These are phyloP conservation scores for Propsilocerus akamusi DNA, from an alignment of 1,140 invertebrate species.

Conservation along the genomic window DNA sequence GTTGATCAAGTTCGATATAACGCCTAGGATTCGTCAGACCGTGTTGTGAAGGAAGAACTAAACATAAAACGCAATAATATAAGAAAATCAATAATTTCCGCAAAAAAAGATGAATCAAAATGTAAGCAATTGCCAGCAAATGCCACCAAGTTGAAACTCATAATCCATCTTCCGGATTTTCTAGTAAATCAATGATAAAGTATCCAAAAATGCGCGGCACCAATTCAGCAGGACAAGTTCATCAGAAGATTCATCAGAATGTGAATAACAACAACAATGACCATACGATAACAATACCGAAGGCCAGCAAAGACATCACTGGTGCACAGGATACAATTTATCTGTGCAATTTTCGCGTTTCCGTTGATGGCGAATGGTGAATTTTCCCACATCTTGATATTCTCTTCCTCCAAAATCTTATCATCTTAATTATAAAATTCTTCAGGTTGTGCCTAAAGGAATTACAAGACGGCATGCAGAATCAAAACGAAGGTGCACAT, in stretches of 20 bases:
- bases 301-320: constrained; percentile 40
- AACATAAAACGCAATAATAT: neutral
- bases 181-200: neutral
- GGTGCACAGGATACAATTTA: constrained; percentile 92
- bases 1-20: neutral
- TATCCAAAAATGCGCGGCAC: neutral
- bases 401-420: too few species aligned
- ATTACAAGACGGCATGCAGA: constrained; percentile 39
- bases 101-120: neutral
- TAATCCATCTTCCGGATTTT: neutral
- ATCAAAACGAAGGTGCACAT: constrained; percentile 4
- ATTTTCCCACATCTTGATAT: too few species aligned
- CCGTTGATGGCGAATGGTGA: constrained; percentile 94
- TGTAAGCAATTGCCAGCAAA: neutral
- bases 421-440: too few species aligned
- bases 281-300: constrained; percentile 17
- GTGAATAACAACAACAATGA: neutral
- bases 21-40: neutral
- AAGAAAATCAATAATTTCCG: constrained; percentile 1
- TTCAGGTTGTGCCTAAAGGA: constrained; percentile 91
- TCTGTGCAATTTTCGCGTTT: constrained; percentile 90
- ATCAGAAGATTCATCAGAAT: neutral
- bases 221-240: neutral
- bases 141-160: neutral
- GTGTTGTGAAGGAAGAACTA: neutral